Base-by-base conservation (phyloP, 2,797 vertebrate species). In the Lindbergichthys nudifrons region DNA sequence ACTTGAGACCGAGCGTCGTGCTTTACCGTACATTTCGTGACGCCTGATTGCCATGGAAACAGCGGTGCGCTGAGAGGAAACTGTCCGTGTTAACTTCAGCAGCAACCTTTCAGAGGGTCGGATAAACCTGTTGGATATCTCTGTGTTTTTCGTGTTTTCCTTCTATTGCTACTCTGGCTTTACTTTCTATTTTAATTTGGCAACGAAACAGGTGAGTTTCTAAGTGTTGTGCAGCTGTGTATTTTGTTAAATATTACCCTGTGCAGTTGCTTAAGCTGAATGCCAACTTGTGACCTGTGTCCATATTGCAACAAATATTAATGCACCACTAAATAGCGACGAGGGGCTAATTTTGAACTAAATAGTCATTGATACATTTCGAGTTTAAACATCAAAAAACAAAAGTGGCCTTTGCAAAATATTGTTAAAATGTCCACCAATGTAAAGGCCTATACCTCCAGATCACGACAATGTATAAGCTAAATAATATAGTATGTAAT, bases 41-140 rank as follows among this genome's bases (percentile, higher is more conserved):
- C 93, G 93, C 91, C 85, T 89, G 86, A 93, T 96, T 92, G 85
- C 92, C 94, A 95, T 94, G 94, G 95, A 95, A 95, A 96, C 92
- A 86, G 95, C 66, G 88, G 87, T 83, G 84, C 5, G 76, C 82
- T 86, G 89, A 91, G 88, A 78, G 90, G 89, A 88, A 90, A 87
- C 84, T 92, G 92, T 82, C 82, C 76, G 82, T 50, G 69, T 67
- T 86, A 90, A 91, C 83, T 93, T 91, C 74, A 78, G 56, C 88
- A 73, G 84, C 88, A 87, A 80, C 81, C 72, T 90, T 68, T 47
- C 48, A 42, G 16, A 61, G 43, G 80, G 82, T 89, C 84, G 80
- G 59, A 78, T 60, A 85, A 90, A 92, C 88, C 92, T 91, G 90
- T 93, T 92, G 90, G 89, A 78, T 84, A 81, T 57, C 59, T 73